phyloP scores from a whole-genome alignment of 2,888 invertebrate species.

The Xestia ashworthii region DNA sequence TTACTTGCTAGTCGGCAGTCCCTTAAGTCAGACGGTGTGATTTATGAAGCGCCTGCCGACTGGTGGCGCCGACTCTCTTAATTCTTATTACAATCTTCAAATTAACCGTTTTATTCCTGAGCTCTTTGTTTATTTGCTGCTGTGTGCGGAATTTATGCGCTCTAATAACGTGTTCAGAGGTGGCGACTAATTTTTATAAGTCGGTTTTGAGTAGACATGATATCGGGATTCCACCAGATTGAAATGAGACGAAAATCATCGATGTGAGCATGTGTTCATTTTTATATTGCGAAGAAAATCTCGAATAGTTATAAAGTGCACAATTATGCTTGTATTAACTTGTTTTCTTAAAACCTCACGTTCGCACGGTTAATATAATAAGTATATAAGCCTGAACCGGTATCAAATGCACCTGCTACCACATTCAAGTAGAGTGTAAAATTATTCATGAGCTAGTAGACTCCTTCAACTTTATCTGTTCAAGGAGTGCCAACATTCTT shows the following conservation, averaged over 20 bases:
- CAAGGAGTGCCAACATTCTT: constrained; percentile 27
- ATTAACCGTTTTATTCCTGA: constrained; percentile 73
- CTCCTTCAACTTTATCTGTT: constrained; percentile 31
- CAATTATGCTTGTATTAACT: neutral
- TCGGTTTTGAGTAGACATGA: constrained; percentile 2
- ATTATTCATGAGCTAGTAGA: constrained; percentile 49
- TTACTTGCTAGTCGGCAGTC: constrained; percentile 57
- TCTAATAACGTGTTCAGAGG: constrained; percentile 36
- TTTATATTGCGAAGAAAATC: neutral
- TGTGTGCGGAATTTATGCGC: constrained; percentile 62
- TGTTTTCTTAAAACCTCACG: constrained; percentile 8
- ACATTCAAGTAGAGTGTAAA: constrained; percentile 43
- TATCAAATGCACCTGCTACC: constrained; percentile 51
- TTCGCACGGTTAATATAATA: constrained; percentile 8
- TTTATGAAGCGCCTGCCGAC: constrained; percentile 74
- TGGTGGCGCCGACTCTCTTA: constrained; percentile 75
- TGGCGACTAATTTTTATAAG: constrained; percentile 42
- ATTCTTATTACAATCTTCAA: constrained; percentile 74
- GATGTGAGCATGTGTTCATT: neutral
- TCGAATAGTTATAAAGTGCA: neutral
- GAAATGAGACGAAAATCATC: neutral
- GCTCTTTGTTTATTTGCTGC: constrained; percentile 62
- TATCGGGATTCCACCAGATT: neutral
- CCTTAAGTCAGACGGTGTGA: constrained; percentile 72
- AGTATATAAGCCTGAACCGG: constrained; percentile 23